phyloP scores from a whole-genome alignment of 1,140 invertebrate species.

The Radopholus similis region DNA sequence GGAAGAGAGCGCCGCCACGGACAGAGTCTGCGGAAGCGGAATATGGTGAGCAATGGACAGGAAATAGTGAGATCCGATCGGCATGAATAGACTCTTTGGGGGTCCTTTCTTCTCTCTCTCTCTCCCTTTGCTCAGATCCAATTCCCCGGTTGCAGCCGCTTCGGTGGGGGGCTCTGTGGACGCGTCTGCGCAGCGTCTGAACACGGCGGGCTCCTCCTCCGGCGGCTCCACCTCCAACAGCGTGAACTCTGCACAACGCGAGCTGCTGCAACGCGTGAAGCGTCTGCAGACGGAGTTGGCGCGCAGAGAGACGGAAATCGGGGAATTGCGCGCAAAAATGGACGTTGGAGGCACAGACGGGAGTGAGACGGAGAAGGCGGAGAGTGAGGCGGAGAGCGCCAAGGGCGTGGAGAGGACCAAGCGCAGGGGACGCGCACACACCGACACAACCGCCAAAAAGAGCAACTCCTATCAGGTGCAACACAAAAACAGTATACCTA shows the following conservation, averaged over 20 bases:
- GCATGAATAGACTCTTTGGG: background rate
- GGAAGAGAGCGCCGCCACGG: too few relatives aligned
- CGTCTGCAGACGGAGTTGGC: conserved; percentile 32
- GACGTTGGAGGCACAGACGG: too few relatives aligned
- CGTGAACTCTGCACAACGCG: background rate
- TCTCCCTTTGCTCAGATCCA: too few relatives aligned
- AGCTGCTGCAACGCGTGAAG: conserved; percentile 34
- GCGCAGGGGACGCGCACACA: background rate
- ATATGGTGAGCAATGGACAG: too few relatives aligned
- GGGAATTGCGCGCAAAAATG: conserved; percentile 15
- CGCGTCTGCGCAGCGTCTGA: too few relatives aligned
- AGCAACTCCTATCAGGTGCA: too few relatives aligned
- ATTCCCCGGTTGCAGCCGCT: too few relatives aligned
- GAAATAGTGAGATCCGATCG: background rate
- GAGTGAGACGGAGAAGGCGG: background rate
- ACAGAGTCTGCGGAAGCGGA: too few relatives aligned
- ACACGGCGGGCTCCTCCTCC: background rate
- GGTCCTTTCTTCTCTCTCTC: background rate
- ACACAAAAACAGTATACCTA: too few relatives aligned
- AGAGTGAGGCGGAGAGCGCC: background rate
- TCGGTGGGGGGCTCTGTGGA: background rate
- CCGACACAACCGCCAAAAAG: background rate
- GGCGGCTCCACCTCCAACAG: background rate
- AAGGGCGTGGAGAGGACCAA: background rate
- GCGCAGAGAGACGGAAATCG: conserved; percentile 25